Conservation (phyloP, 2,113 vertebrate species). For the Rhinichthys klamathensis region DNA sequence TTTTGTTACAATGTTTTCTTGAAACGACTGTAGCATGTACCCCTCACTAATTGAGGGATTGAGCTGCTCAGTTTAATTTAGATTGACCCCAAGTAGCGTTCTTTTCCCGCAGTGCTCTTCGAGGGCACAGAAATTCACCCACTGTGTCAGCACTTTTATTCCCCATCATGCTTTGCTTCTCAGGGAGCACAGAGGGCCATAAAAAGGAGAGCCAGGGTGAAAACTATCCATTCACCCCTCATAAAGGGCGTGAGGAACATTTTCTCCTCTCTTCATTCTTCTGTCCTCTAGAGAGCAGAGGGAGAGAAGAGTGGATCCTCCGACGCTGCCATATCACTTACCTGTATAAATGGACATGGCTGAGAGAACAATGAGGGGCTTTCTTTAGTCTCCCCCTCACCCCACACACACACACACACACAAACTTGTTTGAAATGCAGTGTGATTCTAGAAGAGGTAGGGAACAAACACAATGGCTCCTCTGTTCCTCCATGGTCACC, state of each 20-base stretch:
- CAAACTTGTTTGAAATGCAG: constrained; percentile 27
- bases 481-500: constrained; percentile 40
- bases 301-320: constrained; percentile 25
- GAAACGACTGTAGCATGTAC: background rate
- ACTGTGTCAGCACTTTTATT: background rate
- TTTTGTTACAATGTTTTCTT: background rate
- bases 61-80: background rate
- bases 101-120: background rate
- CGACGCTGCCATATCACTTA: constrained; percentile 21
- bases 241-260: background rate
- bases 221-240: constrained; percentile 19
- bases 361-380: constrained; percentile 35
- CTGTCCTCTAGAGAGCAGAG: constrained; percentile 17
- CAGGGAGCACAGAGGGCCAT: constrained; percentile 7
- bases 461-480: constrained; percentile 35
- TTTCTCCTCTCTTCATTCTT: constrained; percentile 26
- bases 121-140: background rate
- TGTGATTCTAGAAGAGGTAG: constrained; percentile 16
- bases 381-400: constrained; percentile 11
- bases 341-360: constrained; percentile 14
- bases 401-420: constrained; percentile 16
- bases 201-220: background rate
- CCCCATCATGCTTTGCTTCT: constrained; percentile 7
- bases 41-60: background rate
- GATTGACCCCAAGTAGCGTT: background rate